Percentiles rank a stretch among this genome's conserved stretches.
These are phyloP conservation scores for Mesocentrotus franciscanus DNA, from an alignment of 53 echinoderm and acorn worm species.

Conservation along the genomic window DNA sequence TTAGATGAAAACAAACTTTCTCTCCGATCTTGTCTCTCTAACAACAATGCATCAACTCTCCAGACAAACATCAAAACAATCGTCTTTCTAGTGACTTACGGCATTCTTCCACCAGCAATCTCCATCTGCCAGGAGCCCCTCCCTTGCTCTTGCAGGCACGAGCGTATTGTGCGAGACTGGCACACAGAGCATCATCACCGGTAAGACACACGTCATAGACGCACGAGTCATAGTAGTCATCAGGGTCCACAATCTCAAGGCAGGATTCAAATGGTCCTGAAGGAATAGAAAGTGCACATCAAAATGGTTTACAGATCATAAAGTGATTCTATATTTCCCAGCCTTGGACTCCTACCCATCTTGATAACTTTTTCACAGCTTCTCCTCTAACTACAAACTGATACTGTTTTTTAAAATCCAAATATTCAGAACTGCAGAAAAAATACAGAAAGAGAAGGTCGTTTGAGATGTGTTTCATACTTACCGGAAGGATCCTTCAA, in stretches of 20 bases:
- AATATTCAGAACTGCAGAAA: too few species aligned
- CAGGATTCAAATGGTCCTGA: conserved; percentile 83
- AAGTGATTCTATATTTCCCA: too few species aligned
- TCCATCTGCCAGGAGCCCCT: conserved; percentile 74
- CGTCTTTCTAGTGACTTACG: conserved; percentile 67
- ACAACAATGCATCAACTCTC: too few species aligned
- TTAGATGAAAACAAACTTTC: too few species aligned
- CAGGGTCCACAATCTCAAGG: conserved; percentile 72
- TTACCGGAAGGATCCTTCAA: conserved; percentile 18
- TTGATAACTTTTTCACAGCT: background rate
- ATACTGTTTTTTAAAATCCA: too few species aligned
- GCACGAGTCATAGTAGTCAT: conserved; percentile 74
- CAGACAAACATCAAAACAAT: background rate
- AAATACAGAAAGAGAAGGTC: background rate
- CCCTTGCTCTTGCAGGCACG: conserved; percentile 45
- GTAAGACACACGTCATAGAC: conserved; percentile 83
- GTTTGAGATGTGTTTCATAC: background rate
- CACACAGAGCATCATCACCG: conserved; percentile 72
- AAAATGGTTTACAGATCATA: too few species aligned
- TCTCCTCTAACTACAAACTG: background rate
- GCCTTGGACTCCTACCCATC: background rate
- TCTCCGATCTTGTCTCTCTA: too few species aligned
- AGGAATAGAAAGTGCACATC: too few species aligned
- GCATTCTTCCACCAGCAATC: conserved; percentile 66
- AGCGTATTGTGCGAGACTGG: background rate